Base-by-base conservation (phyloP, 2,797 vertebrate genomes). In the Melanogrammus aeglefinus region DNA sequence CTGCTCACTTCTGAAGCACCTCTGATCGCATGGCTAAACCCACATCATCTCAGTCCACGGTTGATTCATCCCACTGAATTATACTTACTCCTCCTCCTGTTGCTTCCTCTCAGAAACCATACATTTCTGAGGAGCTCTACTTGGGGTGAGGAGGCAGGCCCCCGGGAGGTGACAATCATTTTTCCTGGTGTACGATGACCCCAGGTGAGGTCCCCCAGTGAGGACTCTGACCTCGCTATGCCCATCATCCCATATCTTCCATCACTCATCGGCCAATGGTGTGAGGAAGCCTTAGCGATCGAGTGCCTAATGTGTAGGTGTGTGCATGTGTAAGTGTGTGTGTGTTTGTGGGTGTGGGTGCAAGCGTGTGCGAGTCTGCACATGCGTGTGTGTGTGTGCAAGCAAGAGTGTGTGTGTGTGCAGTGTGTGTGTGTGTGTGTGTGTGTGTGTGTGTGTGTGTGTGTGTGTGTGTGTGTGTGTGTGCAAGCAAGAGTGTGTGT, bases 231-330 rank as follows among this genome's bases (percentile, higher is more conserved):
- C 57, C n/a, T 75, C 1, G 24, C n/a, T 24, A 12, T 78, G 75
- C 35, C 63, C 13, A 10, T 39, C 74, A 75, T 76, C 80, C 79
- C 4, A 72, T 51, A 51, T 81, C 72, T 16, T 41, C 75, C 70
- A 74, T 86, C 39, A 80, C 36, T 86, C 29, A 82, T 72, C 47
- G 76, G 13, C 41, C 47, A 21, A 13, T 38, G 71, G 80, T 78
- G 78, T 75, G 77, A 7, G 21, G 70, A 36, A 79, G 76, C 51
- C 24, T 24, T 76, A 77, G 73, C 76, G 76, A 84, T 79, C 81
- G 76, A 63, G n/a, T 71, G 74, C 36, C 33, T 75, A 39, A 72
- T 27, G 31, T 24, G 36, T 39, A n/a, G n/a, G 70, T 57, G 77
- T 57, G 29, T 21, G 63, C 24, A 21, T 66, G 71, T n/a, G 41